Evolutionary conservation across 2,113 vertebrate genomes (phyloP).

Genomic region (Neolamprologus ventralis): DNA sequence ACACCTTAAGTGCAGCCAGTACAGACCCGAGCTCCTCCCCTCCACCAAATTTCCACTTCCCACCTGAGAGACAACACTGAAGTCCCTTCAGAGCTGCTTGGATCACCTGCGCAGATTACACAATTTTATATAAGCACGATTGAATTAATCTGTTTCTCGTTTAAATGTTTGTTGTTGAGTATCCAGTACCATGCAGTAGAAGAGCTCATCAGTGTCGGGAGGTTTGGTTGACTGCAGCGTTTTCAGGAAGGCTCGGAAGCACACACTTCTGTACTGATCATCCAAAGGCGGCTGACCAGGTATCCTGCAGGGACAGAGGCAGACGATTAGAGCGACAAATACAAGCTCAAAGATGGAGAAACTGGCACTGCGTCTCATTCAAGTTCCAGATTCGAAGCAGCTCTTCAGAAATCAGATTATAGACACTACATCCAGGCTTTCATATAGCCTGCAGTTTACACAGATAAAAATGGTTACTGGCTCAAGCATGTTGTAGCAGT

Average conservation of each 20-base stretch:
- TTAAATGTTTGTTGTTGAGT: not conserved
- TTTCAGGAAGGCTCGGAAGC: slow-evolving; percentile 81
- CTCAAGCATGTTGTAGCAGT: not conserved
- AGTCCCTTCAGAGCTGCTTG: slow-evolving; percentile 88
- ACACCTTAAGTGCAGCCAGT: slow-evolving; percentile 89
- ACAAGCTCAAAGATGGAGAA: not conserved
- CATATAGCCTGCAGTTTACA: not conserved
- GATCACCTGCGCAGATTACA: slow-evolving; percentile 71
- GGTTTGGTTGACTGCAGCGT: slow-evolving; percentile 80
- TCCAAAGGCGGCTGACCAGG: slow-evolving; percentile 85
- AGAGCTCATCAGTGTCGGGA: slow-evolving; percentile 78
- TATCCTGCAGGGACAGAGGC: slow-evolving; percentile 63
- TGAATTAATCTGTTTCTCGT: not conserved
- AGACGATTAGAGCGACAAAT: not conserved
- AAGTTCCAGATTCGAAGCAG: not conserved
- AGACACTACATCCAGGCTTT: not conserved
- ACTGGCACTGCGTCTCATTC: not conserved
- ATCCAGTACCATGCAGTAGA: slow-evolving; percentile 80
- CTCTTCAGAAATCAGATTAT: not conserved
- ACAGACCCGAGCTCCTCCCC: slow-evolving; percentile 83
- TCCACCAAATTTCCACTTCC: slow-evolving; percentile 82
- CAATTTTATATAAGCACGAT: not conserved
- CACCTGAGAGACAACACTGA: slow-evolving; percentile 83
- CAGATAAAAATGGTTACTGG: not conserved
- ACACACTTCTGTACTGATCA: slow-evolving; percentile 79